A percentile compares a stretch with the other conserved stretches of the same genome.
These are phyloP conservation scores for Myxocyprinus asiaticus DNA, from an alignment of 2,113 vertebrate species.

Conservation along the genomic window DNA sequence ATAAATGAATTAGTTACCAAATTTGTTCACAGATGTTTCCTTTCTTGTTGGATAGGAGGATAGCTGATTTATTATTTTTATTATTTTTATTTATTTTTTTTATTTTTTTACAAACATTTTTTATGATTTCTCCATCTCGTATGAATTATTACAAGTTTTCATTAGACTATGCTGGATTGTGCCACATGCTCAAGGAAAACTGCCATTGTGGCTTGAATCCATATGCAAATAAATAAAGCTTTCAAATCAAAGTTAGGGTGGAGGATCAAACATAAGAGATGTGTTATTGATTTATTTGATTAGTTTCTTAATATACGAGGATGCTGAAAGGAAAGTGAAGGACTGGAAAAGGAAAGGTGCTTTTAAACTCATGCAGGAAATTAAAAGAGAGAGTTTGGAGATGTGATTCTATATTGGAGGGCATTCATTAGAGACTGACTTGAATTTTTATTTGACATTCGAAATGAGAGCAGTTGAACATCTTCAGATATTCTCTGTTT, in stretches of 20 bases:
- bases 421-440: conserved; percentile 50
- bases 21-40: too few species aligned
- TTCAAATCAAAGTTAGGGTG: conserved; percentile 51
- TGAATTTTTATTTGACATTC: conserved; percentile 13
- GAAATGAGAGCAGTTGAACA: conserved; percentile 37
- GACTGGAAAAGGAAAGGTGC: conserved; percentile 36
- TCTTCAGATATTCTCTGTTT: conserved; percentile 31
- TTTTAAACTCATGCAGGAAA: conserved; percentile 32
- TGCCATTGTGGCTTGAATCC: too few species aligned
- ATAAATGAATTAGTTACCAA: too few species aligned
- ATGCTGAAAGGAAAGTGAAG: conserved; percentile 12
- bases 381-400: conserved; percentile 43
- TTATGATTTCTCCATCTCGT: too few species aligned
- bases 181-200: too few species aligned
- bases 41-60: too few species aligned
- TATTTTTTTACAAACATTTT: too few species aligned
- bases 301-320: conserved; percentile 49
- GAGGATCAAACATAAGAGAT: conserved; percentile 52
- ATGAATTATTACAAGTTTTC: too few species aligned
- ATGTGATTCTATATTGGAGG: conserved; percentile 40
- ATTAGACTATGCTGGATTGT: too few species aligned
- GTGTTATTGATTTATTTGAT: conserved; percentile 57
- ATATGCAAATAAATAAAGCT: conserved; percentile 44
- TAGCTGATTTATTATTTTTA: too few species aligned
- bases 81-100: too few species aligned